Evolutionary conservation across 1,140 invertebrate species (phyloP), one percentile per base, ranked within the genome.

Genomic region (Sitodiplosis mosellana): DNA sequence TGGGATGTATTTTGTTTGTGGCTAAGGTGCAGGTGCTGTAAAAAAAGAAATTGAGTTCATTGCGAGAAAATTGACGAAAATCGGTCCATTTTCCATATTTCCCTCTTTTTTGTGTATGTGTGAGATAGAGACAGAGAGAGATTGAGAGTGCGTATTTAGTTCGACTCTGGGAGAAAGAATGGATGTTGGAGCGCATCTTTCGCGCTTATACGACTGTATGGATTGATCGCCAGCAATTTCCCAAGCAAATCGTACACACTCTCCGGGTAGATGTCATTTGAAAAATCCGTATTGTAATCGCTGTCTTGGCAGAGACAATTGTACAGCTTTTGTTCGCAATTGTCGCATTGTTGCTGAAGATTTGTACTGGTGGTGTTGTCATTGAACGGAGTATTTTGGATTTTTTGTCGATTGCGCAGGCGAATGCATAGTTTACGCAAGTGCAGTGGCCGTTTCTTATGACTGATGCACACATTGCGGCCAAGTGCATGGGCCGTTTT

Each of bases 201-300:
- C 46, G 96, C 92, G 52, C 89, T 97, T 59, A 99, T 99, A 59
- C 96, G 78, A 70, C 96, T 97, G 58, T 82, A 81, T n/a, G 95
- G 95, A 70, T 97, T 98, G 17, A 98, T 89, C 51, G 93, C 97
- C 55, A 99, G 72, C 90, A 99, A 96, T 69, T 92, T 89, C 67
- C 96, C 94, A 65, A 99, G 96, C 52, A 99, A 79, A 67, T 95
- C 96, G 70, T 99, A 99, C 34, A 95, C 95, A 42, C 56, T 60
- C 4, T 49, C 41, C 14, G 61, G 61, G 48, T 61, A 64, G 14
- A 54, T 55, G 27, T 27, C 61, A 45, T 57, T 59, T 14, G 55
- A 49, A 1, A 58, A 56, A 44, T 61, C 59, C 3, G 53, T 56
- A n/a, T 51, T 47, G 18, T 55, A 60, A 6, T 46, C 45, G 12